Conservation (phyloP, 2,113 vertebrate genomes). For the Gasterosteus aculeatus region DNA sequence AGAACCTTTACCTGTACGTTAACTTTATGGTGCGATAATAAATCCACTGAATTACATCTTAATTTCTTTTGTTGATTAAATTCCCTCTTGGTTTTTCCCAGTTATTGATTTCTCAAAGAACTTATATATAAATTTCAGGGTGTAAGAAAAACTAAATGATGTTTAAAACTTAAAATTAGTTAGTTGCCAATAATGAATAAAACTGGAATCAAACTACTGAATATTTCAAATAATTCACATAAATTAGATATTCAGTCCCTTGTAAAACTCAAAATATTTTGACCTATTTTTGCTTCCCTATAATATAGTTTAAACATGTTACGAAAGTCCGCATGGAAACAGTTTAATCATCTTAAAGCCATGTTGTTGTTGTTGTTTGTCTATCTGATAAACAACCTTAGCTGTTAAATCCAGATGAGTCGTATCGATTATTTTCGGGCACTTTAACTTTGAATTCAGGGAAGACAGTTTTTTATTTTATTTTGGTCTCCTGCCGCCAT, state of each 20-base stretch:
- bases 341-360: slow-evolving; percentile 30
- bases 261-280: slow-evolving; percentile 6
- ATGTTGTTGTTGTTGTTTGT: slow-evolving; percentile 31
- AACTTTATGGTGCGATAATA: background rate
- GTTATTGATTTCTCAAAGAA: too few species aligned
- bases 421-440: slow-evolving; percentile 52
- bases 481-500: slow-evolving; percentile 11
- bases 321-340: slow-evolving; percentile 36
- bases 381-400: slow-evolving; percentile 34
- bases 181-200: background rate
- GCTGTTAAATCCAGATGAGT: slow-evolving; percentile 31
- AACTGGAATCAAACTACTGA: background rate
- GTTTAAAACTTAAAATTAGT: background rate
- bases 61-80: background rate
- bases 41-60: background rate
- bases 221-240: background rate
- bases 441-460: slow-evolving; percentile 83
- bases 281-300: slow-evolving; percentile 34
- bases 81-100: background rate
- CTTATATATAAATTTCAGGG: too few species aligned
- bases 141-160: too few species aligned
- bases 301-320: slow-evolving; percentile 26
- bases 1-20: background rate
- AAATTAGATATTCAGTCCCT: background rate
- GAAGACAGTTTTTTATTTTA: slow-evolving; percentile 46